Evolutionary conservation across 2,888 invertebrate genomes (phyloP).

Genomic region (Unio delphinus): DNA sequence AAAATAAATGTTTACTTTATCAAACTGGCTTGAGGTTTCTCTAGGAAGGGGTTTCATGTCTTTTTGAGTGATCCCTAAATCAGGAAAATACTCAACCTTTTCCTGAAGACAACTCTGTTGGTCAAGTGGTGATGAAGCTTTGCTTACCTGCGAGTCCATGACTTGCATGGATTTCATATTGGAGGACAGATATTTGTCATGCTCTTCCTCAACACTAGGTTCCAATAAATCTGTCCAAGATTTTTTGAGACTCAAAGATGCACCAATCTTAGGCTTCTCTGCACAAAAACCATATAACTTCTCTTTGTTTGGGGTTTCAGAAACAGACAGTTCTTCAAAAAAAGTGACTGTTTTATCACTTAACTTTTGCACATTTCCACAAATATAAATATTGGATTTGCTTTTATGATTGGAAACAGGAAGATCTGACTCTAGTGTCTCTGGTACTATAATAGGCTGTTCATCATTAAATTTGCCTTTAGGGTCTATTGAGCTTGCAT

Average conservation of each 20-base stretch:
- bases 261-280: not conserved
- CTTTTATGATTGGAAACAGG: not conserved
- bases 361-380: not conserved
- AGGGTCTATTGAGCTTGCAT: no score
- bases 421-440: no score
- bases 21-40: no score
- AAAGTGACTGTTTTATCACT: no score
- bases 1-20: no score
- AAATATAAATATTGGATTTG: slow-evolving; percentile 5
- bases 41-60: no score
- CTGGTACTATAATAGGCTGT: no score
- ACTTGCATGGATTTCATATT: not conserved
- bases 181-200: slow-evolving; percentile 8
- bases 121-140: slow-evolving; percentile 13
- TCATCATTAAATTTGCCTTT: no score
- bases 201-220: slow-evolving; percentile 25
- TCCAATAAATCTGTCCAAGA: slow-evolving; percentile 43
- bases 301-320: no score
- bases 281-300: no score
- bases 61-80: slow-evolving; percentile 6
- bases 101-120: slow-evolving; percentile 2
- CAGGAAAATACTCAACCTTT: slow-evolving; percentile 5
- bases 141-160: not conserved
- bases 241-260: slow-evolving; percentile 13
- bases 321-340: no score